phyloP scores from a whole-genome alignment of 2,797 vertebrate species.

The Dicrostonyx torquatus region DNA sequence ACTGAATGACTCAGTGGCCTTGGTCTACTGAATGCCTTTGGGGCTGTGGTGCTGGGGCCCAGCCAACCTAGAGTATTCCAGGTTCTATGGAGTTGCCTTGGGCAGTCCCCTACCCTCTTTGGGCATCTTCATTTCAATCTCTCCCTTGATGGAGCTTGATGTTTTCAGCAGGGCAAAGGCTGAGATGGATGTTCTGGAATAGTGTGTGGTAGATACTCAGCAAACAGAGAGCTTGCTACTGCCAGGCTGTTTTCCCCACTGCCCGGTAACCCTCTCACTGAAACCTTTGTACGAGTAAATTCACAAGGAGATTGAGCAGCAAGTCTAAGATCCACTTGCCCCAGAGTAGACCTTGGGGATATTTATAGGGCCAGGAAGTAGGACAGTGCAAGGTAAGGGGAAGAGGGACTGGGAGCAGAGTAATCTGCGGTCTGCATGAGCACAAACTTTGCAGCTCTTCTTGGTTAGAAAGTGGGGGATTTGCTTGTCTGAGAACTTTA shows the following conservation, averaged over 20 bases:
- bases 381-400: background rate
- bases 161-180: background rate
- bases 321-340: background rate
- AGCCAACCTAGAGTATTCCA: background rate
- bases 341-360: background rate
- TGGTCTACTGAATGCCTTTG: background rate
- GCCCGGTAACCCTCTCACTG: background rate
- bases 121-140: rapidly evolving
- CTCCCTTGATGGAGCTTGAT: no score
- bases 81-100: background rate
- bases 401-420: background rate
- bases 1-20: background rate
- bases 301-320: background rate
- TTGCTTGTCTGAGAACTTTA: background rate
- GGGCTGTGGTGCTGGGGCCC: background rate
- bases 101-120: background rate
- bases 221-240: background rate
- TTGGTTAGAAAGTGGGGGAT: background rate
- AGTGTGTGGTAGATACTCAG: no score
- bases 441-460: background rate
- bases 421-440: background rate
- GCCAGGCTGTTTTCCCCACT: background rate
- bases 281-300: background rate
- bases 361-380: background rate
- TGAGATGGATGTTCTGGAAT: background rate